Base-by-base conservation (phyloP, 2,888 invertebrate genomes). In the Pheosia tremula region DNA sequence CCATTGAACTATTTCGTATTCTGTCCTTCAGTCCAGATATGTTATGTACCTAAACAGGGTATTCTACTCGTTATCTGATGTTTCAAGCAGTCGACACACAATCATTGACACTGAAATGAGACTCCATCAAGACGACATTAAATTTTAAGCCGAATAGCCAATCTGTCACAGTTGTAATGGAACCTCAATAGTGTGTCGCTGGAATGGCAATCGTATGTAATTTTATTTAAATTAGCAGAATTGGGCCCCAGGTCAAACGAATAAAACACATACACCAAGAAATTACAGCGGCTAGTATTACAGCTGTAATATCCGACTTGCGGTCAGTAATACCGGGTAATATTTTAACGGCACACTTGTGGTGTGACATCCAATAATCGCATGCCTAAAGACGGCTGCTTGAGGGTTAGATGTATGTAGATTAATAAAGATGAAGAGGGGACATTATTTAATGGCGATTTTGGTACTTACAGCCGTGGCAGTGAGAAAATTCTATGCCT, bases 311-410 rank as follows among this genome's bases (percentile, higher is more conserved):
- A 84, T 83, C 83, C 81, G 81, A 68, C 84, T 81, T 84, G 80
- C 82, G 84, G 77, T 78, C 77, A 74, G 85, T 86, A 83, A 86
- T 88, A 79, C 72, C 78, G 67, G 81, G 86, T 84, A 82, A 90
- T 91, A 91, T 89, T 91, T 91, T 88, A 90, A 82, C 84, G 80
- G 78, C 80, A 81, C 88, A 88, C 89, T 89, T 83, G 84, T 79
- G 81, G 78, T 79, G 78, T 77, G 80, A 74, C 81, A 79, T 83
- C 84, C 84, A 83, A 88, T 90, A 90, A 87, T 88, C 88, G 86
- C 85, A 90, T 88, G 89, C 85, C 87, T 88, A 83, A 86, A 88
- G 89, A 90, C 85, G 74, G 53, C 39, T 75, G 88, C 84, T 86
- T 85, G 82, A 83, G 83, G 79, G 74, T 67, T 10, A 39, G 55